Conservation (phyloP, 2,888 invertebrate species). For the Leptopterna dolabrata region DNA sequence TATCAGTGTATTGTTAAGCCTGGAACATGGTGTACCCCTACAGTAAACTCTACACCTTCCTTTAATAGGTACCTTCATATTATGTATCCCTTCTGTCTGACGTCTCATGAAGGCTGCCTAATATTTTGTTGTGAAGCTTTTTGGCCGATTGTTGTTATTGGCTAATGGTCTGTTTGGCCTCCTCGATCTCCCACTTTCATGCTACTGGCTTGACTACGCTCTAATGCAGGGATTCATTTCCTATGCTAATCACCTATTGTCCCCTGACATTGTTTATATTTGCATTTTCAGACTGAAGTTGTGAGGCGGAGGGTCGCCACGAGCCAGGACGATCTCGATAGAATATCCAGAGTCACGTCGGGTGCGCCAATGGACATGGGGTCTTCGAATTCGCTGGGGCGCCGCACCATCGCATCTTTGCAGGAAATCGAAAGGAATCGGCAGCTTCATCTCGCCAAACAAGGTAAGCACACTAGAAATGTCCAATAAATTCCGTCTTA, state of each 20-base stretch:
- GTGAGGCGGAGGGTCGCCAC: slow-evolving; percentile 50
- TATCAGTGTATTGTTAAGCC: too few relatives aligned
- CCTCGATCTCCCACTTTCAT: neutral
- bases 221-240: neutral
- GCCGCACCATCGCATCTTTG: slow-evolving; percentile 85
- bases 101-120: too few relatives aligned
- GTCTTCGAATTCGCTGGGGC: slow-evolving; percentile 72
- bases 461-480: slow-evolving; percentile 81
- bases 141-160: neutral
- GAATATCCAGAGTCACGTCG: slow-evolving; percentile 88
- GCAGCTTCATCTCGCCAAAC: slow-evolving; percentile 86
- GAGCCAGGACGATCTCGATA: slow-evolving; percentile 79
- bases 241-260: neutral
- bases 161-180: neutral
- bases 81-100: too few relatives aligned
- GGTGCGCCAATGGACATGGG: slow-evolving; percentile 79
- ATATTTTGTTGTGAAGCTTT: too few relatives aligned
- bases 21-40: too few relatives aligned
- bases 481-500: too few relatives aligned
- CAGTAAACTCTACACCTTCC: too few relatives aligned
- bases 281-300: slow-evolving; percentile 54
- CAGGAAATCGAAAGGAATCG: slow-evolving; percentile 91
- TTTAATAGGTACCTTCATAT: too few relatives aligned
- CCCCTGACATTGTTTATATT: neutral
- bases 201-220: neutral